Base-by-base conservation (phyloP, 2,797 vertebrate genomes). In the Sparus aurata region DNA sequence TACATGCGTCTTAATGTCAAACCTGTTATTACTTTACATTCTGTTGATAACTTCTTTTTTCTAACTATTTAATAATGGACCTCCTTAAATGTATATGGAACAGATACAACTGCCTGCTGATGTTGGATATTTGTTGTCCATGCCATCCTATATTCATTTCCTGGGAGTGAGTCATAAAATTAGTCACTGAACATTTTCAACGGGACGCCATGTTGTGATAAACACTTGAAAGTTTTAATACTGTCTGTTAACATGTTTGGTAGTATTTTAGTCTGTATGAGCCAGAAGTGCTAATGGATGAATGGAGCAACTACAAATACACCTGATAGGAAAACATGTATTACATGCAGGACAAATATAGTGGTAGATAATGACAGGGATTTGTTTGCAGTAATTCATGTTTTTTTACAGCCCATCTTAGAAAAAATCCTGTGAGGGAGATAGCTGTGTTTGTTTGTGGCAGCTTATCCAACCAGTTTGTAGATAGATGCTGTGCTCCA, bases 361-460 rank as follows among this genome's bases (percentile, higher is more conserved):
- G 71, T 0, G 0, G 63, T 23, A 59, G 67, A 73, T 85, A 72
- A 83, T 69, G 58, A 70, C 38, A 41, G 52, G 65, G 65, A 81
- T 83, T 84, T 70, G 38, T 75, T 79, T 82, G 69, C 38, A 55
- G 64, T 85, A 83, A 85, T 86, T 82, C 72, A 63, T 79, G 69
- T 79, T 79, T 70, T 70, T 81, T 78, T 55, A 69, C 55, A 83
- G 73, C 43, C 65, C 65, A 79, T 65, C 63, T 82, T 53, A 30
- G 46, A 69, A 15, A 76, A 76, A 77, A 58, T 69, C 59, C 27
- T 55, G 61, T 59, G 69, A 70, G 34, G 23, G 53, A 73, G 67
- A 78, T 54, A 67, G 57, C 62, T 55, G 55, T 78, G 64, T 89
- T 74, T 89, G 75, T 84, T 83, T 79, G 65, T 65, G 72, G 45